Evolutionary conservation across 2,888 invertebrate genomes (phyloP), one percentile per base, ranked within the genome.

Genomic region (Yponomeuta malinellus): DNA sequence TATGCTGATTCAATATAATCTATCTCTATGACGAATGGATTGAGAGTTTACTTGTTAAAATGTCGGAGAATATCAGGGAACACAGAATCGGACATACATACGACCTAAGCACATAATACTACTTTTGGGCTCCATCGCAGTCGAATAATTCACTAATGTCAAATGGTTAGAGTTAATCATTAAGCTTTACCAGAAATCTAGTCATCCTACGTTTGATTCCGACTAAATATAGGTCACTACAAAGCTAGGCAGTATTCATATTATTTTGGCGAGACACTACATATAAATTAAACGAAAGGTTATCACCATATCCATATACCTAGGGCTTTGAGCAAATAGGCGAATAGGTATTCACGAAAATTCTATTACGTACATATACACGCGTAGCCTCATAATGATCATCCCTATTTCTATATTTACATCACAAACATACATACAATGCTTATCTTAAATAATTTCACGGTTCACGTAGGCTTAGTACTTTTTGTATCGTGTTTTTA

Each of bases 301-400:
- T 23, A 68, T 68, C 43, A 68, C 10, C n/a, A 10, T 52, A 15
- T 52, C 23, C 37, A 48, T 48, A 73, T 74, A 76, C 75, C 74
- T 77, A 75, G 74, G 83, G 80, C 81, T 84, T 87, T 86, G 88
- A 89, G 88, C 88, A 86, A 82, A 80, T 81, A 78, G 79, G 80
- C 79, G 76, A 81, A 37, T 12, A 23, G 79, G 81, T 77, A 81
- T 83, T 81, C 82, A 83, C 79, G 83, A 82, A 79, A 82, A 82
- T 83, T 81, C 83, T 87, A 83, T 77, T 65, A 59, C 12, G 15
- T 59, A 59, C 52, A 43, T 43, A 43, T 64, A 71, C 63, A 70
- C 48, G 64, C 63, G n/a, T 70, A 64, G 23, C 31, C 67, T 59
- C 68, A 59, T 64, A n/a, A 15, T 59, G 43, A 43, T 43, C 6